phyloP scores from a whole-genome alignment of 2,797 vertebrate genomes.

The Mormyrops boulengeri region DNA sequence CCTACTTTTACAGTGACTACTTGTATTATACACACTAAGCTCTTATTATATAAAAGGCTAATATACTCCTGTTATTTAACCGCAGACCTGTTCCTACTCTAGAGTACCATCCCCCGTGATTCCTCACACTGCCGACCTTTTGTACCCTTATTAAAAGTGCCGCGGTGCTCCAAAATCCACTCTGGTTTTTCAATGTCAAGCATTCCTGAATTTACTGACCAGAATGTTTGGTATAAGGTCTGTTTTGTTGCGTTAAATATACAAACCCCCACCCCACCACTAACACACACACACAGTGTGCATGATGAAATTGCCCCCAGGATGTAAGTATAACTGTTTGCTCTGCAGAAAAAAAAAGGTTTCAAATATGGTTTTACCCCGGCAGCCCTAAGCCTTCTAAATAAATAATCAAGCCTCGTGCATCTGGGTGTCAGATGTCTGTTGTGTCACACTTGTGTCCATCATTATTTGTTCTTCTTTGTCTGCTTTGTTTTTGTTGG shows the following conservation, averaged over 20 bases:
- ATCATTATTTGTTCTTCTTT: neutral
- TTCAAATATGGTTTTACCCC: neutral
- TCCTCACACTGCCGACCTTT: neutral
- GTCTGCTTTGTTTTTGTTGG: neutral
- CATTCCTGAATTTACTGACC: neutral
- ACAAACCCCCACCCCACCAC: neutral
- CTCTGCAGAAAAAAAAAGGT: neutral
- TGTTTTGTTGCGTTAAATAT: neutral
- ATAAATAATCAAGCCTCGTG: slow-evolving; percentile 1
- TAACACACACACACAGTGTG: neutral
- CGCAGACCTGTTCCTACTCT: neutral
- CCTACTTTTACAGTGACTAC: neutral
- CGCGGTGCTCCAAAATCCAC: neutral
- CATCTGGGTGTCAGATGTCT: slow-evolving; percentile 3
- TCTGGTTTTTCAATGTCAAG: neutral
- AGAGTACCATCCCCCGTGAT: neutral
- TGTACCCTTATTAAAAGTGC: neutral
- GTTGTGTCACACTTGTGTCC: neutral
- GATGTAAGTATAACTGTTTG: neutral
- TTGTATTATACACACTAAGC: neutral
- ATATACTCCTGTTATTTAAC: neutral
- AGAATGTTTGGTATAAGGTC: neutral
- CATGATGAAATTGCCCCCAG: slow-evolving; percentile 1
- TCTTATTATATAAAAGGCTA: neutral
- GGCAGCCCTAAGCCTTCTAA: neutral